These are phyloP conservation scores for Monochamus alternatus DNA, from an alignment of 2,888 invertebrate species.

Conservation along the genomic window DNA sequence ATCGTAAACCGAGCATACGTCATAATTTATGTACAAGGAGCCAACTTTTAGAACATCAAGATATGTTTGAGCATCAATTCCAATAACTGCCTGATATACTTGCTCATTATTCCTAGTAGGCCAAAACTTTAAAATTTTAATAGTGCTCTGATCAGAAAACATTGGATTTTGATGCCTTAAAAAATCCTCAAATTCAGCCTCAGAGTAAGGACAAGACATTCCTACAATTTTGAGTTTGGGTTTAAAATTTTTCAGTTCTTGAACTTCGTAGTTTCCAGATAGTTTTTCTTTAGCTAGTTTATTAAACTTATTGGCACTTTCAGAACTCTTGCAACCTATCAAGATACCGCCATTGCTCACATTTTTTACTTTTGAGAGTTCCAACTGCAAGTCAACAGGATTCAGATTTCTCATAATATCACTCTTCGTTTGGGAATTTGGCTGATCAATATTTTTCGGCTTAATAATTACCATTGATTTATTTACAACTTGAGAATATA, in stretches of 20 bases:
- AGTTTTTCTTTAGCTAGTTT: conserved; percentile 22
- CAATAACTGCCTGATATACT: conserved; percentile 14
- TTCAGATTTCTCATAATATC: conserved; percentile 29
- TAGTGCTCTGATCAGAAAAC: not conserved
- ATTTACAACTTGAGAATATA: not conserved
- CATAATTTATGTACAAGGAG: conserved; percentile 31
- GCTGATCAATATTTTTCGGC: conserved; percentile 3
- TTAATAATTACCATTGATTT: conserved; percentile 28
- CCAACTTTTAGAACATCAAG: conserved; percentile 11
- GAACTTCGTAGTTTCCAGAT: conserved; percentile 21
- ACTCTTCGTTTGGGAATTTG: conserved; percentile 22
- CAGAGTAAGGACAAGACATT: conserved; percentile 8
- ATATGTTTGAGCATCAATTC: conserved; percentile 8
- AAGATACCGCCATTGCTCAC: conserved; percentile 22
- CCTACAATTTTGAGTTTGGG: conserved; percentile 31
- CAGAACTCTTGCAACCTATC: conserved; percentile 14
- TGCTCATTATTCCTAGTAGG: not conserved
- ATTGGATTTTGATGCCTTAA: not conserved
- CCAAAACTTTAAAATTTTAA: no score
- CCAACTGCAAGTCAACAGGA: conserved; percentile 11
- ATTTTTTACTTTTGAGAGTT: conserved; percentile 27
- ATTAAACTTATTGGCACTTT: conserved; percentile 29
- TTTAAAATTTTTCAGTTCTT: conserved; percentile 29
- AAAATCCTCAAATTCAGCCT: not conserved
- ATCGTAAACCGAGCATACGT: conserved; percentile 8